Evolutionary conservation across 2,888 invertebrate genomes (phyloP).

Genomic region (Spicauda simplicius): DNA sequence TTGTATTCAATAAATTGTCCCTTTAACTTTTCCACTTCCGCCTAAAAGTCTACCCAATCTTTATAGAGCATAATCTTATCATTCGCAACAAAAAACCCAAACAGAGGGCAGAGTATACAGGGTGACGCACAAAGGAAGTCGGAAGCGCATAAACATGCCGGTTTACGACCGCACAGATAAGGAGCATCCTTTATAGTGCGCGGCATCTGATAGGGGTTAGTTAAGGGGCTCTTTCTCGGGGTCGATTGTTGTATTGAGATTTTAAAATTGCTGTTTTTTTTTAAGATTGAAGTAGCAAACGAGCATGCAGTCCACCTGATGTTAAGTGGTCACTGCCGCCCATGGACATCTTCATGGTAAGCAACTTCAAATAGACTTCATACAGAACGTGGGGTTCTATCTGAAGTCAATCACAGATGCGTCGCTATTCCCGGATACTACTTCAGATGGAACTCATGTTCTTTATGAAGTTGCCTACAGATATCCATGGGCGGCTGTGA

Average conservation of each 20-base stretch:
- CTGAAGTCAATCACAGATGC: no score
- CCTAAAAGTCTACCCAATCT: constrained; percentile 18
- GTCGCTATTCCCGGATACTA: no score
- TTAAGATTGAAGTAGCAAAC: no score
- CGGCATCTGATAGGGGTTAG: constrained; percentile 34
- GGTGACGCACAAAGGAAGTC: constrained; percentile 53
- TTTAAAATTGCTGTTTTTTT: background rate
- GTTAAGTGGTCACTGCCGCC: no score
- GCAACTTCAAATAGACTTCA: no score
- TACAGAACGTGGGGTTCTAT: no score
- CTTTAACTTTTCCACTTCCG: constrained; percentile 3
- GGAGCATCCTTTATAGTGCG: constrained; percentile 40
- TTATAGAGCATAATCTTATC: constrained; percentile 30
- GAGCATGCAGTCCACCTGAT: no score
- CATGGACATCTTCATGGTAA: no score
- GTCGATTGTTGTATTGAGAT: background rate
- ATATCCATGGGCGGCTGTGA: no score
- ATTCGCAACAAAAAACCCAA: constrained; percentile 32
- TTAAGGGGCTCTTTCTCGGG: constrained; percentile 27
- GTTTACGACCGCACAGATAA: constrained; percentile 54
- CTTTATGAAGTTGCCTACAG: no score
- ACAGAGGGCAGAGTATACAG: constrained; percentile 42
- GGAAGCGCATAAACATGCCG: constrained; percentile 57
- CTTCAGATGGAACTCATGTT: no score
- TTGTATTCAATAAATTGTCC: constrained; percentile 9